Percentiles rank a stretch among this genome's conserved stretches.
phyloP scores from a whole-genome alignment of 2,888 invertebrate species.

The Dendrolimus pini region DNA sequence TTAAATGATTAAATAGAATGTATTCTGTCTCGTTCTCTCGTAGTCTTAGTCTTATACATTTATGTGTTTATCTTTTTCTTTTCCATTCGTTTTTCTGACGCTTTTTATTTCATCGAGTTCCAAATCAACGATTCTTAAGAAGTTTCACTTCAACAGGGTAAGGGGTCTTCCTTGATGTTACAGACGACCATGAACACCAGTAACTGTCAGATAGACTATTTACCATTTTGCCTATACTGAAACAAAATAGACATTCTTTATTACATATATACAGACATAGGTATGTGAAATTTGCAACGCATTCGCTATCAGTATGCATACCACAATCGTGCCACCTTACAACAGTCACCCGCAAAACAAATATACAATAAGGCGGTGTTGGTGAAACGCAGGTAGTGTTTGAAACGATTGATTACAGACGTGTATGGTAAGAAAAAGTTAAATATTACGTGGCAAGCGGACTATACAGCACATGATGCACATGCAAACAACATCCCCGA shows the following conservation, averaged over 20 bases:
- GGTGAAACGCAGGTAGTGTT: conserved; percentile 45
- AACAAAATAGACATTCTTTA: background rate
- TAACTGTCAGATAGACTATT: too few relatives aligned
- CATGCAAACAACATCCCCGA: too few relatives aligned
- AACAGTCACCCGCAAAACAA: conserved; percentile 32
- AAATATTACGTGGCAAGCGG: background rate
- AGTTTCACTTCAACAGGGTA: too few relatives aligned
- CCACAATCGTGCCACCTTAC: conserved; percentile 35
- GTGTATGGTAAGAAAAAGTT: conserved; percentile 22
- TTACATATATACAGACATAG: background rate
- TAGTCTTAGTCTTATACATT: too few relatives aligned
- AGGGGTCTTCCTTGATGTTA: too few relatives aligned
- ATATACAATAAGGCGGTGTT: conserved; percentile 30
- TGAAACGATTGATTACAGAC: conserved; percentile 36
- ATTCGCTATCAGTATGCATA: conserved; percentile 41
- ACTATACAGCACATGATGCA: too few relatives aligned
- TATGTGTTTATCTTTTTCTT: background rate
- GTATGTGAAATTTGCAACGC: conserved; percentile 45
- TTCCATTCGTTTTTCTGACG: background rate
- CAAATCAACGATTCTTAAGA: too few relatives aligned
- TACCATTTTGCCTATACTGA: background rate
- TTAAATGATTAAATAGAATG: too few relatives aligned
- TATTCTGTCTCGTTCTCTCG: too few relatives aligned
- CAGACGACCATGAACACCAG: too few relatives aligned
- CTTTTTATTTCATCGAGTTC: too few relatives aligned